Conservation (phyloP, 2,888 invertebrate genomes). For the Thereva nobilitata region DNA sequence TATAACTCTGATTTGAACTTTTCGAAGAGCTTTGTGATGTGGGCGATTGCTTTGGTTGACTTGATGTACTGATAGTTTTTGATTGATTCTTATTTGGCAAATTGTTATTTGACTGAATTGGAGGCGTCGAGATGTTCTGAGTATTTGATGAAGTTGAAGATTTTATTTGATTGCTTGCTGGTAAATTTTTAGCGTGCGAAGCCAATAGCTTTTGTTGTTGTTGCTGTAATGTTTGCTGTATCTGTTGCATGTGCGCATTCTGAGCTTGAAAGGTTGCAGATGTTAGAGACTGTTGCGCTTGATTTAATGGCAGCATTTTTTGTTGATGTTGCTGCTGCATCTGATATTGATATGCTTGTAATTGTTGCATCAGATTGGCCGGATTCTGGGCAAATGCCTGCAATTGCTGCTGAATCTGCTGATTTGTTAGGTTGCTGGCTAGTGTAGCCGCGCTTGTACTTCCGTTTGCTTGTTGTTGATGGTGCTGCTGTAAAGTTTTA, state of each 20-base stretch:
- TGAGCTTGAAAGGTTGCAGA: constrained; percentile 41
- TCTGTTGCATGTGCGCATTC: constrained; percentile 53
- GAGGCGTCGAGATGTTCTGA: constrained; percentile 8
- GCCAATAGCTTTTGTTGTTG: constrained; percentile 43
- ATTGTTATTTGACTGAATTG: constrained; percentile 38
- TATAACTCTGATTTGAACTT: constrained; percentile 28
- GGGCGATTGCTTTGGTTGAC: constrained; percentile 3
- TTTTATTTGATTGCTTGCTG: constrained; percentile 29
- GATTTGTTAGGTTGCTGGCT: constrained; percentile 44
- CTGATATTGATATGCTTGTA: constrained; percentile 50
- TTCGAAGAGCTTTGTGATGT: constrained; percentile 23
- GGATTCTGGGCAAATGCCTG: constrained; percentile 46
- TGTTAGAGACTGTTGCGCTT: constrained; percentile 33
- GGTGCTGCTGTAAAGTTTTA: constrained; percentile 49
- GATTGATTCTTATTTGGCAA: constrained; percentile 35
- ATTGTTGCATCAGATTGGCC: constrained; percentile 50
- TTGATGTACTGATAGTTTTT: constrained; percentile 4
- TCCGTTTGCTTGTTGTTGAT: constrained; percentile 51
- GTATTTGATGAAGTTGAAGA: constrained; percentile 6
- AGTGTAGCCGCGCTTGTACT: constrained; percentile 46
- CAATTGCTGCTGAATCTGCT: constrained; percentile 50
- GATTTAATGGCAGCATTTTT: constrained; percentile 44
- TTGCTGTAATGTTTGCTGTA: constrained; percentile 50
- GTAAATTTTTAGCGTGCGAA: constrained; percentile 26
- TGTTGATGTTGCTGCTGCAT: constrained; percentile 61